These are phyloP conservation scores for Amazona vittata DNA, from an alignment of 2,113 vertebrate species.

Conservation along the genomic window DNA sequence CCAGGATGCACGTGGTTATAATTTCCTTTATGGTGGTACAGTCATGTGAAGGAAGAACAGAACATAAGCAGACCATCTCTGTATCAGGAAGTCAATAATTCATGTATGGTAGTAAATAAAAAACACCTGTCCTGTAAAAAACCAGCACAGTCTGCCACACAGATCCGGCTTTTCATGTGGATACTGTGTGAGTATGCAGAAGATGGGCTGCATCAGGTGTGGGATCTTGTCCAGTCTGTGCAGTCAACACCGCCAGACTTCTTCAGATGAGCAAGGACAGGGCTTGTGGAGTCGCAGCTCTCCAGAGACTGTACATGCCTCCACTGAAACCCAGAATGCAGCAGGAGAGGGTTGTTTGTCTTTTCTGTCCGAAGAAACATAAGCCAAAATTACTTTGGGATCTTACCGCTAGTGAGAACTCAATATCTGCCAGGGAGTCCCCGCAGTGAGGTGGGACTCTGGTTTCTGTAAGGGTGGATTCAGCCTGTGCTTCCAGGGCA, in stretches of 20 bases:
- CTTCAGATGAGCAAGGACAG: neutral
- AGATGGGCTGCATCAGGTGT: rapidly evolving
- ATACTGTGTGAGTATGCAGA: neutral
- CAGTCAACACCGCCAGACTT: neutral
- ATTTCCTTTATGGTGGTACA: neutral
- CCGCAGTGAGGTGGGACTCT: rapidly evolving
- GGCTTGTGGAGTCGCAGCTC: neutral
- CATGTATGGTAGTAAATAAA: neutral
- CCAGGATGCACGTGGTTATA: neutral
- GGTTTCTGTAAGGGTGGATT: neutral
- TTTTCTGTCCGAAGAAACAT: neutral
- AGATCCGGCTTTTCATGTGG: neutral
- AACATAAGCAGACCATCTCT: neutral
- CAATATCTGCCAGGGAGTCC: rapidly evolving
- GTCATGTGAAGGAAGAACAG: neutral
- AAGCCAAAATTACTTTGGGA: neutral
- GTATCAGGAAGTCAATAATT: neutral
- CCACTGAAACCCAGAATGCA: neutral
- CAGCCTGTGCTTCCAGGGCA: neutral
- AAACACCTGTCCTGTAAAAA: neutral
- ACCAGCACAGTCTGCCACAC: neutral
- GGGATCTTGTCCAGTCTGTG: neutral
- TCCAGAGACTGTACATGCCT: rapidly evolving
- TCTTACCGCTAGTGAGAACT: neutral
- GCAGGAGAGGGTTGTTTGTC: no score